Conservation (phyloP, 2,113 vertebrate species). For the Crotalus horridus region DNA sequence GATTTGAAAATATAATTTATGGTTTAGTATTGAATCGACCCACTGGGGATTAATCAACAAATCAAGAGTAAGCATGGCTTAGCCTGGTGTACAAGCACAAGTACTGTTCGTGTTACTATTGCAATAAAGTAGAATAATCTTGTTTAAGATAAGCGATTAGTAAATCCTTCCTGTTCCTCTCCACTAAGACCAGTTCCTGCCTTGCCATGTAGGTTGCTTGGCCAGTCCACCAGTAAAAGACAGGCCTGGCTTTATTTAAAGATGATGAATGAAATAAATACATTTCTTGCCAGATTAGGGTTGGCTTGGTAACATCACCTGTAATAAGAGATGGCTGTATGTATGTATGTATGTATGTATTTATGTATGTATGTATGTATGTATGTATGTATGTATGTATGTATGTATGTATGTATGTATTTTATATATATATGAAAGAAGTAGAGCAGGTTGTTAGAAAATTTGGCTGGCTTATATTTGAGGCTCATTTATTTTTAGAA, state of each 20-base stretch:
- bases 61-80: constrained; percentile 13
- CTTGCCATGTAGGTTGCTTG: background rate
- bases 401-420: background rate
- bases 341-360: background rate
- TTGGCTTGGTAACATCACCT: constrained; percentile 38
- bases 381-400: background rate
- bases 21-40: background rate
- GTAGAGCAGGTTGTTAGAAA: background rate
- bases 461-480: constrained; percentile 19
- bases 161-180: background rate
- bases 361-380: background rate
- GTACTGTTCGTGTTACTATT: background rate
- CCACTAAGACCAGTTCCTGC: background rate
- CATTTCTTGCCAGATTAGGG: constrained; percentile 21
- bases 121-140: background rate
- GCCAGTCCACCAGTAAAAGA: constrained; percentile 13
- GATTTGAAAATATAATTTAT: background rate
- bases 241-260: constrained; percentile 23
- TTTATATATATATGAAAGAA: constrained; percentile 18
- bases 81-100: background rate
- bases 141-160: background rate
- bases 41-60: background rate
- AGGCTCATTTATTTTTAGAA: constrained; percentile 13
- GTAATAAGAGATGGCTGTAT: background rate
- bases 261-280: constrained; percentile 20